Evolutionary conservation across 1,140 invertebrate genomes (phyloP).

Genomic region (Caerostris extrusa): DNA sequence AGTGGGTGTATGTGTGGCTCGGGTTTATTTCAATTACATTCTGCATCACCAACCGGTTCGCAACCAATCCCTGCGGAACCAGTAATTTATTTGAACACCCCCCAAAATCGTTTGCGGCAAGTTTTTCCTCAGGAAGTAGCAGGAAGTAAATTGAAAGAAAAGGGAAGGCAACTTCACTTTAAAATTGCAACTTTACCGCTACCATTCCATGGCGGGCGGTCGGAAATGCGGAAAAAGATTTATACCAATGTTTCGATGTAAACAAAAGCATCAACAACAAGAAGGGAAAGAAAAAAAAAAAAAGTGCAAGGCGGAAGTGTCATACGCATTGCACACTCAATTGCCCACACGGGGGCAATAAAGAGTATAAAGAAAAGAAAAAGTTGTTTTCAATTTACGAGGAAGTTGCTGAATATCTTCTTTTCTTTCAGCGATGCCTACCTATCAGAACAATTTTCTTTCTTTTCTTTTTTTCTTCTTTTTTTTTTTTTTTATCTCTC

Average conservation of each 20-base stretch:
- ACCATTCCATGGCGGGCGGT: not conserved
- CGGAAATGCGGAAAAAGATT: conserved; percentile 65
- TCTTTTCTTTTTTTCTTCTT: too few relatives aligned
- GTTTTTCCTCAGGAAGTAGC: not conserved
- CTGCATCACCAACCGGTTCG: conserved; percentile 15
- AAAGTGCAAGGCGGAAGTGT: conserved; percentile 3
- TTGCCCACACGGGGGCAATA: conserved; percentile 62
- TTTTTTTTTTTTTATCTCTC: not conserved
- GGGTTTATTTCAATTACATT: conserved; percentile 47
- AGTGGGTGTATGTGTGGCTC: not conserved
- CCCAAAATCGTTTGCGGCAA: conserved; percentile 34
- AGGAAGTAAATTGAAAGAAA: conserved; percentile 42
- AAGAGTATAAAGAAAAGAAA: conserved; percentile 42
- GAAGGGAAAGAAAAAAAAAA: not conserved
- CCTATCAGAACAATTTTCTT: not conserved
- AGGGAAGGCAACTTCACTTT: conserved; percentile 39
- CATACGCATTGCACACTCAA: conserved; percentile 62
- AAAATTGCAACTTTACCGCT: conserved; percentile 50
- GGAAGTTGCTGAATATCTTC: conserved; percentile 58
- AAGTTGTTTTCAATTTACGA: conserved; percentile 69
- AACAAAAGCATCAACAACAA: conserved; percentile 40
- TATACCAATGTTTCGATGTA: conserved; percentile 48
- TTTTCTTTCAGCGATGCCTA: conserved; percentile 5
- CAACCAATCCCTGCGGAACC: conserved; percentile 18
- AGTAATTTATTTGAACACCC: conserved; percentile 52